Base-by-base conservation (phyloP, 2,113 vertebrate species). In the Mormoops blainvillei region DNA sequence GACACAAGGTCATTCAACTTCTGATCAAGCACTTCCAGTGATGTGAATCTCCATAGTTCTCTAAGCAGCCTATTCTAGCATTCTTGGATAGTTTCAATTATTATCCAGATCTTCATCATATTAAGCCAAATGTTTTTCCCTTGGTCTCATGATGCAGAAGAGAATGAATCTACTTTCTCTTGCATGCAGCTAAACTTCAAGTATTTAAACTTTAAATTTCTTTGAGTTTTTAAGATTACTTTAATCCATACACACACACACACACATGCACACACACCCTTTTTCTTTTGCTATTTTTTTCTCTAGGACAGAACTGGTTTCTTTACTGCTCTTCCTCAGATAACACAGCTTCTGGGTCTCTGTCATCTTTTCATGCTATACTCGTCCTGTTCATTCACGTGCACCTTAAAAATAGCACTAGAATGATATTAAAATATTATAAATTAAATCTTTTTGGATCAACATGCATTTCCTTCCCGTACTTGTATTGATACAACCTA, bases 161-260 rank as follows among this genome's bases (percentile, higher is more conserved):
- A 97, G 96, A 97, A 96, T 91, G 54, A 85, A 97, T 95, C 56
- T 92, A 91, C 56, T 96, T 70, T 89, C 43, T 96, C 88, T 97
- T 95, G 86, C 89, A 73, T 86, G 48, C 48, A 56, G 50, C 28
- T 97, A 82, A 96, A 0, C 70, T 94, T 86, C 54, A 86, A 93
- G 63, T 15, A 71, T 76, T 96, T 82, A 90, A 90, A 93, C 43
- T 94, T 95, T 88, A 92, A 91, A 77, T 94, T 91, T 86, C 45
- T 91, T 86, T 80, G 94, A 84, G 67, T 95, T 96, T 91, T 83
- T 80, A 96, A 74, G 16, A 88, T 16, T 31, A 50, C 13, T 94
- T 96, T 94, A 96, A 88, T 58, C 22, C 54, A 67, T 74, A 82
- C 7, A 19, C 70, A 78, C 11, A 41, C 48, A 63, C 38, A 5